Percentiles rank a stretch among this genome's conserved stretches.
These are phyloP conservation scores for Parnassius smintheus DNA, from an alignment of 2,888 invertebrate genomes.

Conservation along the genomic window DNA sequence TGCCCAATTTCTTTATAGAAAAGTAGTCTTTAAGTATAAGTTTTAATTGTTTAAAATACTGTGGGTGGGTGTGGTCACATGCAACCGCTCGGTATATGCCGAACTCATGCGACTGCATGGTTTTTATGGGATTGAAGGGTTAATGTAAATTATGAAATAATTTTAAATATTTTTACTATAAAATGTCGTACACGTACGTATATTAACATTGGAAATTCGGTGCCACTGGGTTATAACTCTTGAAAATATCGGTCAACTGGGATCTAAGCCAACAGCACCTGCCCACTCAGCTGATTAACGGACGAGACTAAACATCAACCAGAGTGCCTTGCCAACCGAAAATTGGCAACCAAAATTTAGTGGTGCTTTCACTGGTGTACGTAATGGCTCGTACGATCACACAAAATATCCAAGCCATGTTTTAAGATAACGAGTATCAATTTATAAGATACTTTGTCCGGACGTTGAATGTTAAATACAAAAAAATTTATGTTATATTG, in stretches of 20 bases:
- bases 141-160: no score
- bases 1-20: no score
- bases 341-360: constrained; percentile 29
- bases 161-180: no score
- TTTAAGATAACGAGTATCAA: constrained; percentile 5
- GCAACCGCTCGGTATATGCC: no score
- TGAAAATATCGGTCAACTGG: constrained; percentile 29
- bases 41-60: no score
- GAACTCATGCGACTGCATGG: no score
- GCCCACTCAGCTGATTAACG: constrained; percentile 30
- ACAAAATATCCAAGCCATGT: constrained; percentile 22
- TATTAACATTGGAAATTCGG: constrained; percentile 19
- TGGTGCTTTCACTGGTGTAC: constrained; percentile 23
- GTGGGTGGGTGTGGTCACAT: no score
- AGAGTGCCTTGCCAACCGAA: constrained; percentile 30
- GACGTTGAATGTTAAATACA: no score
- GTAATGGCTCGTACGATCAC: constrained; percentile 22
- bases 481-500: no score
- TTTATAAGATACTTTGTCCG: no score
- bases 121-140: no score
- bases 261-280: constrained; percentile 29
- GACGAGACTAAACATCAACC: constrained; percentile 28
- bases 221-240: constrained; percentile 25
- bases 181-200: constrained; percentile 8
- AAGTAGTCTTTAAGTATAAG: no score